Percentiles rank a stretch among this genome's conserved stretches.
These are phyloP conservation scores for Xenopus laevis DNA, from an alignment of 2,113 vertebrate species.

Conservation along the genomic window DNA sequence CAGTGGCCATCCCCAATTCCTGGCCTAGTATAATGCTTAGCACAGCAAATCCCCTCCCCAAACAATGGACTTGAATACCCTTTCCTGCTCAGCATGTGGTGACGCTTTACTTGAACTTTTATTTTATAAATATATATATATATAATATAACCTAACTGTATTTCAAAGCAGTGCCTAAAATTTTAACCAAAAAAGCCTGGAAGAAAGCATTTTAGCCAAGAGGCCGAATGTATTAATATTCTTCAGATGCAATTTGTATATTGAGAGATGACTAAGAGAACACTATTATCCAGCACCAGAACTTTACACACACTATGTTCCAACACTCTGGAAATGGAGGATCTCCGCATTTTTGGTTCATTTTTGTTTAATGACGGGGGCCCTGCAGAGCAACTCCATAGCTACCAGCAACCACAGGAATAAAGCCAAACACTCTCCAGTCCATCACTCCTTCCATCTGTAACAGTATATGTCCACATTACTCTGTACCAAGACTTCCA, in stretches of 20 bases:
- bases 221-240: constrained; percentile 49
- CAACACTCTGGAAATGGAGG: fast-evolving
- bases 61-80: constrained; percentile 53
- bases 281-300: constrained; percentile 20
- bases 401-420: fast-evolving
- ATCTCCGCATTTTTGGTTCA: background rate
- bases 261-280: constrained; percentile 50
- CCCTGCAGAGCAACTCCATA: constrained; percentile 10
- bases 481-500: background rate
- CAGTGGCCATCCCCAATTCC: constrained; percentile 52
- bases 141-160: constrained; percentile 49
- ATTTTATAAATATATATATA: constrained; percentile 42
- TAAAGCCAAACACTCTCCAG: background rate
- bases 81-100: constrained; percentile 73
- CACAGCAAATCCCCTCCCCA: constrained; percentile 45
- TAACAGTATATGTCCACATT: background rate
- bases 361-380: too few species aligned
- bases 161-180: constrained; percentile 71
- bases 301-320: background rate
- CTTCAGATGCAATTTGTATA: constrained; percentile 58
- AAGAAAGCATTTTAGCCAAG: constrained; percentile 62
- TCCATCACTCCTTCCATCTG: constrained; percentile 7
- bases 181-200: constrained; percentile 65
- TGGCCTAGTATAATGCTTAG: constrained; percentile 58
- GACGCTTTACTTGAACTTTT: constrained; percentile 52